phyloP scores from a whole-genome alignment of 2,113 vertebrate species.

The Kobus ellipsiprymnus region DNA sequence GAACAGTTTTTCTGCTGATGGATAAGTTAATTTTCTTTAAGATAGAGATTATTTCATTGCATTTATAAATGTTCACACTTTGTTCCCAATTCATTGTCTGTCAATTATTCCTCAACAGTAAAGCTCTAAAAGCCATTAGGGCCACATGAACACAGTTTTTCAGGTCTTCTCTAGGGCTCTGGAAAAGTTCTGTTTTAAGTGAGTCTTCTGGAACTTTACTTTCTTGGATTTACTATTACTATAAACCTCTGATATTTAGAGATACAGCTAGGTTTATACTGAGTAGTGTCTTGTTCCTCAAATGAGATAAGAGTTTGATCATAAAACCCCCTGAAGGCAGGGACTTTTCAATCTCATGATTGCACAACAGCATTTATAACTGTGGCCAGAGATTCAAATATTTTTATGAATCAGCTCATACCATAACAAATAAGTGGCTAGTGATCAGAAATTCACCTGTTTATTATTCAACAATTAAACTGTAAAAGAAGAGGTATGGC shows the following conservation, averaged over 20 bases:
- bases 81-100: not conserved
- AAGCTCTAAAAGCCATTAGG: not conserved
- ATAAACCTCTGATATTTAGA: not conserved
- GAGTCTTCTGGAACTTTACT: not conserved
- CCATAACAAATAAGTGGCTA: not conserved
- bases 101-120: not conserved
- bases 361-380: not conserved
- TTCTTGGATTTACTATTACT: not conserved
- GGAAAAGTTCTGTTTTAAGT: not conserved
- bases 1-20: not conserved
- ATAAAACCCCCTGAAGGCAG: not conserved
- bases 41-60: not conserved
- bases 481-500: not conserved
- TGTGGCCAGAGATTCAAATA: not conserved
- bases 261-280: not conserved
- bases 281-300: not conserved
- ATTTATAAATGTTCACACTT: not conserved
- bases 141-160: not conserved
- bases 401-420: not conserved
- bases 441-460: not conserved
- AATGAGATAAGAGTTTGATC: not conserved
- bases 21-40: not conserved
- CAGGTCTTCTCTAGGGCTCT: not conserved
- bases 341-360: not conserved
- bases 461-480: not conserved